Conservation (phyloP, 2,113 vertebrate species). For the Orycteropus afer region DNA sequence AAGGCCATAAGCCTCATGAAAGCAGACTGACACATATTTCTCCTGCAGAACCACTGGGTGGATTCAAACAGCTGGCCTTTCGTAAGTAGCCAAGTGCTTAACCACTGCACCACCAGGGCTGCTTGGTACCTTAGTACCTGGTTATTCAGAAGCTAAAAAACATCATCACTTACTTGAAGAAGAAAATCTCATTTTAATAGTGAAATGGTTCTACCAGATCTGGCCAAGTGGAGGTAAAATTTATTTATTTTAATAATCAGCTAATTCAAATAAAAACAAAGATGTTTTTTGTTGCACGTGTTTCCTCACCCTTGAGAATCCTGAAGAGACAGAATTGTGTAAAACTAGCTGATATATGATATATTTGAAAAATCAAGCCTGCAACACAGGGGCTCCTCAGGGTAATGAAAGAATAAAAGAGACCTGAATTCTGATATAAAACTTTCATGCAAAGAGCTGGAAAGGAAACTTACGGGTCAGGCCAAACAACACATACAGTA, state of each 20-base stretch:
- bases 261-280: constrained; percentile 54
- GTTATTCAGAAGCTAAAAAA: neutral
- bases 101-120: neutral
- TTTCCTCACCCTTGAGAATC: neutral
- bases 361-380: constrained; percentile 41
- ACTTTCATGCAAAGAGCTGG: constrained; percentile 47
- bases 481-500: constrained; percentile 34
- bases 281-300: neutral
- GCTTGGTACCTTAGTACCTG: neutral
- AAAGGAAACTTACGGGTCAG: constrained; percentile 3
- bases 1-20: neutral
- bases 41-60: neutral
- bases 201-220: constrained; percentile 5
- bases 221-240: constrained; percentile 18
- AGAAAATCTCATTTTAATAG: constrained; percentile 23
- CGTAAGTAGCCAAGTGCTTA: neutral
- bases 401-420: constrained; percentile 47
- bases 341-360: constrained; percentile 47
- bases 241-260: constrained; percentile 52
- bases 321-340: neutral
- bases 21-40: neutral
- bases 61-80: neutral
- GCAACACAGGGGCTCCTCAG: constrained; percentile 1
- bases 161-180: neutral
- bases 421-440: constrained; percentile 33